phyloP scores from a whole-genome alignment of 2,888 invertebrate genomes.

The Pyrrhosoma nymphula region DNA sequence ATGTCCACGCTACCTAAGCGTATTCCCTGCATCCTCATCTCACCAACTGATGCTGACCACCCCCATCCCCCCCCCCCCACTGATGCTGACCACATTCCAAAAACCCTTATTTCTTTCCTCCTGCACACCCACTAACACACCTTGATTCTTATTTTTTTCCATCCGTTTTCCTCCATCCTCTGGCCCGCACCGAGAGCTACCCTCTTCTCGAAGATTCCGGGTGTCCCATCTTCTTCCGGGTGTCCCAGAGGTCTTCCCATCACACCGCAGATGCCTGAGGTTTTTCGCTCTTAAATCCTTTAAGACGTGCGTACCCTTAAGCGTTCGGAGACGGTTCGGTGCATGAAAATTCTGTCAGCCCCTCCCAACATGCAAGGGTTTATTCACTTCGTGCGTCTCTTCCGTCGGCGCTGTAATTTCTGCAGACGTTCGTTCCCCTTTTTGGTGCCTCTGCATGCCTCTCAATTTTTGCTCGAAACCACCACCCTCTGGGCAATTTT shows the following conservation, averaged over 20 bases:
- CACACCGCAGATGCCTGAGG: no score
- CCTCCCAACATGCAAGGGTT: no score
- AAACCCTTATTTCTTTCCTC: not conserved
- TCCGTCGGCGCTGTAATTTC: not conserved
- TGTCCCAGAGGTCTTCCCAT: no score
- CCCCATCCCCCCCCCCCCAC: not conserved
- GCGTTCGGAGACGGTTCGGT: no score
- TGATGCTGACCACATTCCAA: not conserved
- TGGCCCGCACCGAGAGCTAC: not conserved
- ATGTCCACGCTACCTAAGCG: constrained; percentile 20
- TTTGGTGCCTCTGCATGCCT: not conserved
- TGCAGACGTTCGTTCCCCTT: not conserved
- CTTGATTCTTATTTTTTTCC: not conserved
- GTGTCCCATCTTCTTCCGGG: no score
- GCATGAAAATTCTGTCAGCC: no score
- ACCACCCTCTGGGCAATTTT: not conserved
- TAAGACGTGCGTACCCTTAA: no score
- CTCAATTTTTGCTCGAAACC: not conserved
- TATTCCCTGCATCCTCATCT: not conserved
- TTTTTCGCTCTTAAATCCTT: no score
- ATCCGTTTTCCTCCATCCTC: not conserved
- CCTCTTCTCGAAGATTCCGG: no score
- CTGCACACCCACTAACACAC: not conserved
- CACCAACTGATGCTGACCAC: not conserved
- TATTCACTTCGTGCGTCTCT: no score